These are phyloP conservation scores for Characodon lateralis DNA, from an alignment of 2,797 vertebrate genomes.

Conservation along the genomic window DNA sequence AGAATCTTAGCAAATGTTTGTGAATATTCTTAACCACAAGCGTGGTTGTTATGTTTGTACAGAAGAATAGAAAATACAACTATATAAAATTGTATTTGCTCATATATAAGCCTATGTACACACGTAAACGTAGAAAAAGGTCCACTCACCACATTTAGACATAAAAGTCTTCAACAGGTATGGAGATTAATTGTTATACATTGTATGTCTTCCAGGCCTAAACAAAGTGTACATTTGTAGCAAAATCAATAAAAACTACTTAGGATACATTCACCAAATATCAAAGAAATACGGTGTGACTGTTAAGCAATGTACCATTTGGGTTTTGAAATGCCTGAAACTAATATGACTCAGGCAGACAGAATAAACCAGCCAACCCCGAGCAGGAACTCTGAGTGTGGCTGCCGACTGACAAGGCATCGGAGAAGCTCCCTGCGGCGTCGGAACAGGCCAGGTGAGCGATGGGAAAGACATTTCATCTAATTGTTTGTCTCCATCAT, in stretches of 20 bases:
- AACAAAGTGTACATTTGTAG: neutral
- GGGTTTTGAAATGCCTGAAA: constrained; percentile 75
- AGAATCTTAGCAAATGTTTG: too few species aligned
- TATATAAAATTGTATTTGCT: too few species aligned
- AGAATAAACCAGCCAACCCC: constrained; percentile 87
- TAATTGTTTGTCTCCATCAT: neutral
- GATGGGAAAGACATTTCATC: accelerated
- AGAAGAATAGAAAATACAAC: too few species aligned
- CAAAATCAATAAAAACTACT: neutral
- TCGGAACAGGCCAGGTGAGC: constrained; percentile 86
- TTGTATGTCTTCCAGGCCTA: neutral
- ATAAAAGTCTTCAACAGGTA: too few species aligned
- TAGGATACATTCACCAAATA: neutral
- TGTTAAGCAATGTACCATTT: constrained; percentile 14
- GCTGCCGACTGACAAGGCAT: constrained; percentile 77
- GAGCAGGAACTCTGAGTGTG: constrained; percentile 85
- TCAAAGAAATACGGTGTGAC: neutral
- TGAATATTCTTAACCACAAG: too few species aligned
- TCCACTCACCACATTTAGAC: too few species aligned
- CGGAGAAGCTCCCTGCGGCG: constrained; percentile 79
- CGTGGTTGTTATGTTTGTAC: too few species aligned
- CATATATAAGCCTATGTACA: too few species aligned
- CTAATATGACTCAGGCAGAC: constrained; percentile 91
- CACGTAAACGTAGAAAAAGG: too few species aligned
- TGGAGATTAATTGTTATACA: too few species aligned